Evolutionary conservation across 2,113 vertebrate genomes (phyloP).

Genomic region (Cottus gobio): DNA sequence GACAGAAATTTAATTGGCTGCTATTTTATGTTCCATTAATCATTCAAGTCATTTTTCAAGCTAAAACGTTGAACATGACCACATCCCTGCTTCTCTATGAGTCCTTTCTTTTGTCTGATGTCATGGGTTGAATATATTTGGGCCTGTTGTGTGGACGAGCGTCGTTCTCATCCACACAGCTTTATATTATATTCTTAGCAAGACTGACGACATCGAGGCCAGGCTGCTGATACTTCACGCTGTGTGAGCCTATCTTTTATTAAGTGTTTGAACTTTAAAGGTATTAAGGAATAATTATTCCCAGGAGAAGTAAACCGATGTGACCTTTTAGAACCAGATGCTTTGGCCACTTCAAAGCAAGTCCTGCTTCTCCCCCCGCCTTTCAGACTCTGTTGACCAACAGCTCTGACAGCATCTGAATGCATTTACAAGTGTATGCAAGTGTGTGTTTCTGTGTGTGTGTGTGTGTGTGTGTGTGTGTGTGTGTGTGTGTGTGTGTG

Average conservation of each 20-base stretch:
- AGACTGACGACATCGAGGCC: too few species aligned
- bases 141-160: not conserved
- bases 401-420: not conserved
- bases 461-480: conserved; percentile 23
- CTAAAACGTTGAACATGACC: not conserved
- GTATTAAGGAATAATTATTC: not conserved
- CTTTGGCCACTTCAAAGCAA: not conserved
- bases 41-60: not conserved
- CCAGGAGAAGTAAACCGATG: not conserved
- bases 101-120: not conserved
- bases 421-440: not conserved
- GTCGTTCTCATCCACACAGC: not conserved
- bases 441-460: conserved; percentile 28
- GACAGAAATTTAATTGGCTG: not conserved
- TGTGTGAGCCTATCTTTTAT: not conserved
- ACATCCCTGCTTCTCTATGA: not conserved
- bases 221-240: not conserved
- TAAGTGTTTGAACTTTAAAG: not conserved
- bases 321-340: not conserved
- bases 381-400: too few species aligned
- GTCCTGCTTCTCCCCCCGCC: not conserved
- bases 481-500: conserved; percentile 32
- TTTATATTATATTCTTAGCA: too few species aligned
- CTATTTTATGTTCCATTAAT: not conserved
- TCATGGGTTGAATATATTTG: not conserved